Conservation (phyloP, 35 echinoderm and acorn worm genomes). For the Nesometra sesokonis region DNA sequence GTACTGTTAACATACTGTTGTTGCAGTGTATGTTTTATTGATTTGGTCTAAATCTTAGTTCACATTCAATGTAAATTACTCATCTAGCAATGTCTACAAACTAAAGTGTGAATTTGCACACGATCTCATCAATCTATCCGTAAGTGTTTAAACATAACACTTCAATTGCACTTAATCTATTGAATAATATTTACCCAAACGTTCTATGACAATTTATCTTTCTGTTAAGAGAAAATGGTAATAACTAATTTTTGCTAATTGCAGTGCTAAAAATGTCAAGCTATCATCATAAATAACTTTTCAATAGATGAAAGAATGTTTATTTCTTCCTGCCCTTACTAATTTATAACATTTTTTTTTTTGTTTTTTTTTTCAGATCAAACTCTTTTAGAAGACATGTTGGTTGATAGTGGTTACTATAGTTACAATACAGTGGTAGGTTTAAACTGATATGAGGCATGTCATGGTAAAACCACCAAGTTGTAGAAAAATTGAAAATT, state of each 20-base stretch:
- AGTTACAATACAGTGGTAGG: constrained; percentile 79
- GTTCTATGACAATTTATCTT: neutral
- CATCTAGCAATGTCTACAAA: too few species aligned
- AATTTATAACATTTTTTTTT: neutral
- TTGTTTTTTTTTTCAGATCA: constrained; percentile 62
- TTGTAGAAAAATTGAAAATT: too few species aligned
- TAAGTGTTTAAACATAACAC: neutral
- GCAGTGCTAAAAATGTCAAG: neutral
- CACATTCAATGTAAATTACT: too few species aligned
- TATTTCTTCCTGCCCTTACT: too few species aligned
- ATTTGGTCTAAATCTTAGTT: too few species aligned
- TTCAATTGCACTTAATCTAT: neutral
- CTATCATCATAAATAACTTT: too few species aligned
- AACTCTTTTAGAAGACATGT: constrained; percentile 80
- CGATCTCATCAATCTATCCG: neutral
- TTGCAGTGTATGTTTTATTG: too few species aligned
- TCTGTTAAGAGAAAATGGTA: neutral
- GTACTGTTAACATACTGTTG: too few species aligned
- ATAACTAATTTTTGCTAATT: neutral
- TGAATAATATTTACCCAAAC: neutral
- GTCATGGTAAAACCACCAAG: too few species aligned
- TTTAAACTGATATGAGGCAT: too few species aligned
- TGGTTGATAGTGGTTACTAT: constrained; percentile 91
- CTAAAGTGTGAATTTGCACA: neutral
- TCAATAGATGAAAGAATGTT: too few species aligned